Evolutionary conservation across 2,797 vertebrate genomes (phyloP).

Genomic region (Rhodeus uyekii): DNA sequence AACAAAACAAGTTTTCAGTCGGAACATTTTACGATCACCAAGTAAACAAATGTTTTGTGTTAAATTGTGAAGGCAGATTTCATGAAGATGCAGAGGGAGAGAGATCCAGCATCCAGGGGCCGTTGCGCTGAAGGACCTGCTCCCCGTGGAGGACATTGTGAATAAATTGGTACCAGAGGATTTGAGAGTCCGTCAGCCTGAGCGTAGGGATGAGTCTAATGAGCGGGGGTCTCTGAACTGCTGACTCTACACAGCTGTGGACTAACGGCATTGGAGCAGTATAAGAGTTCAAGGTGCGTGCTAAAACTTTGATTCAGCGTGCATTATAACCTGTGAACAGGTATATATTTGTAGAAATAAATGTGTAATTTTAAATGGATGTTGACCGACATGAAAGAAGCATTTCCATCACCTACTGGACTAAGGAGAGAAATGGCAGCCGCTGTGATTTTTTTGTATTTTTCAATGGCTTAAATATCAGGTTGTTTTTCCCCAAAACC

Average conservation of each 20-base stretch:
- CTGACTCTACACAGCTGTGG: not conserved
- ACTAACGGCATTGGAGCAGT: not conserved
- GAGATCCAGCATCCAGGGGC: conserved; percentile 2
- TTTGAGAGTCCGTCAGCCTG: not conserved
- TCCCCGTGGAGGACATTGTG: not conserved
- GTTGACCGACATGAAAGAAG: not conserved
- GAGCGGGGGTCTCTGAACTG: not conserved
- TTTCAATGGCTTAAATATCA: not conserved
- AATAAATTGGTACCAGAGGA: conserved; percentile 12
- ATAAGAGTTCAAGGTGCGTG: not conserved
- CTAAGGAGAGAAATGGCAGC: not conserved
- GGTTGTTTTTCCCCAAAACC: not conserved
- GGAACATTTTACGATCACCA: not conserved
- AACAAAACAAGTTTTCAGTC: not conserved
- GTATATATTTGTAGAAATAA: not conserved
- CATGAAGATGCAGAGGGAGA: not conserved
- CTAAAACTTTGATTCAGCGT: not conserved
- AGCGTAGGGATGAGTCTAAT: conserved; percentile 10
- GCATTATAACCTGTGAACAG: not conserved
- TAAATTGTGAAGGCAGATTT: not conserved
- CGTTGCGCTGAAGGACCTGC: not conserved
- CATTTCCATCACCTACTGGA: not conserved
- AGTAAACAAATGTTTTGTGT: not conserved
- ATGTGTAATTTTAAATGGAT: not conserved
- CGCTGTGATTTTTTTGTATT: too few species aligned